Base-by-base conservation (phyloP, 2,888 invertebrate species). In the Microdon myrmicae region DNA sequence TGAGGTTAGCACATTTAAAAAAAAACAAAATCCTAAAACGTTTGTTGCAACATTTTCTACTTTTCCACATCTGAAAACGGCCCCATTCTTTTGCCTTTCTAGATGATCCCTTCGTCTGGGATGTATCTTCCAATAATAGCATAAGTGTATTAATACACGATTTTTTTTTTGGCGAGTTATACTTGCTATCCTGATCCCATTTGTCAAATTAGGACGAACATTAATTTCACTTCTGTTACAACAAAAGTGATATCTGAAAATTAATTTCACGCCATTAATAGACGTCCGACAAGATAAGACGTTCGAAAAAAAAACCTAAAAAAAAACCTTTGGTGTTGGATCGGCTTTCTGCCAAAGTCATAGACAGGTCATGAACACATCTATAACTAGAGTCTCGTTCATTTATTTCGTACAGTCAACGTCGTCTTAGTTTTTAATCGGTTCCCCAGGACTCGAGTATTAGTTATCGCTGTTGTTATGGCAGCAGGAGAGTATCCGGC, bases 401-500 rank as follows among this genome's bases (percentile, higher is more conserved):
- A n/a, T 43, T 20, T 13, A n/a, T 16, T 39, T 14, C 6, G 8
- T 16, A 26, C 14, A 35, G 14, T 38, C 29, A n/a, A n/a, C 37
- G 39, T 53, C 43, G 56, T 55, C 58, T 53, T 58, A 48, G 23
- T 64, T 64, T 64, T 58, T 64, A 64, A 64, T 64, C 64, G 64
- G 64, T 64, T 58, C 47, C 47, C 47, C 64, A 43, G 43, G 45
- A 41, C 22, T 31, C n/a, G n/a, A 35, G 41, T 47, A 58, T 64
- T 64, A 64, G 64, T 64, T 64, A 64, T 58, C 58, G 58, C 58
- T 47, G 58, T 58, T 64, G 51, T 58, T 64, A 64, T 53, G 64
- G 58, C 64, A 53, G 64, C 58, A 64, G 51, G 64, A 64, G 64
- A 58, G 58, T 58, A 58, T 64, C 64, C 64, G 64, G 64, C 64